Conservation (phyloP, 1,140 invertebrate species). For the Argopecten irradians region DNA sequence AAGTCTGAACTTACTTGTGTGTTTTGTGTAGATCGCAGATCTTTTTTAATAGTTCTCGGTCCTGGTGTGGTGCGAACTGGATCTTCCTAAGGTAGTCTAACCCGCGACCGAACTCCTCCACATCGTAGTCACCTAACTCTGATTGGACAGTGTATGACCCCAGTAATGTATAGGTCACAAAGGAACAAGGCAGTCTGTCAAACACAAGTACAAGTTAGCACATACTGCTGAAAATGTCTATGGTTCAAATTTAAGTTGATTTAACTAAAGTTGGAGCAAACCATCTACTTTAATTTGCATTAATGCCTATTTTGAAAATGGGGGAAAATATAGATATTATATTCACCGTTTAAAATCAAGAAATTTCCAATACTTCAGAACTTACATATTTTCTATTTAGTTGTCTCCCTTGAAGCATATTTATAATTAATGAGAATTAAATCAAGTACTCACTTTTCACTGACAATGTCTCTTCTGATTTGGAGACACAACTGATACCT, state of each 20-base stretch:
- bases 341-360: too few species aligned
- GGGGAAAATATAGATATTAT: too few species aligned
- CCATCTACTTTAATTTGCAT: too few species aligned
- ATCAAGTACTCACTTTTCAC: slow-evolving; percentile 82
- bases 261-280: neutral
- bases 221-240: too few species aligned
- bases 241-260: neutral
- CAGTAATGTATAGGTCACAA: slow-evolving; percentile 96
- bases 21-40: slow-evolving; percentile 96
- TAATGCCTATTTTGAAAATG: too few species aligned
- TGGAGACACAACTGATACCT: slow-evolving; percentile 98
- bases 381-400: too few species aligned
- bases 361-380: too few species aligned
- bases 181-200: slow-evolving; percentile 92
- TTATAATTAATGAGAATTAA: neutral
- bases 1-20: slow-evolving; percentile 85
- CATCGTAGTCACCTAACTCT: slow-evolving; percentile 97
- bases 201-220: neutral
- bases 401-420: too few species aligned
- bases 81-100: slow-evolving; percentile 91
- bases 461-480: slow-evolving; percentile 94
- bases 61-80: slow-evolving; percentile 90
- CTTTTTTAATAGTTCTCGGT: slow-evolving; percentile 92
- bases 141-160: slow-evolving; percentile 98
- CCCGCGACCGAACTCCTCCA: slow-evolving; percentile 84